Evolutionary conservation across 1,140 invertebrate genomes (phyloP), one percentile per base, ranked within the genome.

Genomic region (Achatina immaculata): DNA sequence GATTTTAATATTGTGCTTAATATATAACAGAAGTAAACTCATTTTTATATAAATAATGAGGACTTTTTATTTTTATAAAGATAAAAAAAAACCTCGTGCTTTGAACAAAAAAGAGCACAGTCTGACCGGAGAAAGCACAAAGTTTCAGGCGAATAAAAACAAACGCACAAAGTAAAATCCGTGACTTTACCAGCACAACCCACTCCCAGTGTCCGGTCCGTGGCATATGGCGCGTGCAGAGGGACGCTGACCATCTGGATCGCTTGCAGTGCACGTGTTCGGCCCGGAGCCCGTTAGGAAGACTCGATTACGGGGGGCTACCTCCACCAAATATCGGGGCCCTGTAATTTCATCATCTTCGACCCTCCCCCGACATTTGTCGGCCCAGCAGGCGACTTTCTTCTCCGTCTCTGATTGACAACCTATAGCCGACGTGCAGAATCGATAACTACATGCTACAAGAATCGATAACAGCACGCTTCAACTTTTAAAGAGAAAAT

Each of bases 341-440:
- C 74, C 74, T 76, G 74, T 76, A 76, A 76, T 76, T 76, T 76
- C 74, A 76, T 76, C 74, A 76, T 76, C 74, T 76, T 76, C 74
- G 28, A 58, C 74, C 74, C 74, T 62, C 74, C 34, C 74, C 14
- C 51, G 74, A 73, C 71, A 73, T 73, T 73, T 73, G 42, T 73
- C 71, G 71, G 42, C 71, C 31, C 43, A 40, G 71, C 71, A 73
- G 42, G 71, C 42, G 71, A 69, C 68, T 40, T 40, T 43, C 68
- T 69, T 69, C n/a, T 28, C 24, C 0, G 0, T 34, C 71, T 48
- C 31, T 73, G 71, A 73, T 73, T 73, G 71, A 73, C 71, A 73
- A 51, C 68, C 36, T 43, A 62, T 62, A 31, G 21, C 28, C 1
- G 58, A 62, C 58, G 58, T 62, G 58, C 28, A 16, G 58, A 62